These are phyloP conservation scores for Scomber japonicus DNA, from an alignment of 2,113 vertebrate genomes.

Conservation along the genomic window DNA sequence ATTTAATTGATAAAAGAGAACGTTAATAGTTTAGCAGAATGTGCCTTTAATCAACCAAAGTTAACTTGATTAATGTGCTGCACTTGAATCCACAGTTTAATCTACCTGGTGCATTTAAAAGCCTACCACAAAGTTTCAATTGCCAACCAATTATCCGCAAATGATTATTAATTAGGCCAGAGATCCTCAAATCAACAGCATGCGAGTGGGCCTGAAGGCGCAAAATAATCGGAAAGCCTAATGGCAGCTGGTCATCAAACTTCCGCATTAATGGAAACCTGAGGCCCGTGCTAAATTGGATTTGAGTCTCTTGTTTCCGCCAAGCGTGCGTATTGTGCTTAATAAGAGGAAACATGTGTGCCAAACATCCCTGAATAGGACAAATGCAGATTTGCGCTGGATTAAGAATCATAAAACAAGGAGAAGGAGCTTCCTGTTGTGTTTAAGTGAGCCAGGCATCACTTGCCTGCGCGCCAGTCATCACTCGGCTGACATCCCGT, in stretches of 20 bases:
- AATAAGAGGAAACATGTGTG: conserved; percentile 84
- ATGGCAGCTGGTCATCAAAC: conserved; percentile 78
- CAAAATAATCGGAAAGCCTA: conserved; percentile 69
- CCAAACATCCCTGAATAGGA: conserved; percentile 61
- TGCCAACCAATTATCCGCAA: conserved; percentile 44
- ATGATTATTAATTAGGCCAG: conserved; percentile 44
- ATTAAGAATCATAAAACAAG: conserved; percentile 60
- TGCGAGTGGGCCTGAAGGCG: conserved; percentile 47
- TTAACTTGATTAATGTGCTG: background rate
- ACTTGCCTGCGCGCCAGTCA: conserved; percentile 18
- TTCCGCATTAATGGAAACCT: conserved; percentile 79
- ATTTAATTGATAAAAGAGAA: background rate
- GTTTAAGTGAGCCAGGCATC: conserved; percentile 21
- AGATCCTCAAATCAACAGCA: conserved; percentile 55
- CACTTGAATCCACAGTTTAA: background rate
- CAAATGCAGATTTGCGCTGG: conserved; percentile 60
- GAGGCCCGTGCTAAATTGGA: conserved; percentile 76
- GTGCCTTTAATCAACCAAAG: background rate
- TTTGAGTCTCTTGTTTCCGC: conserved; percentile 75
- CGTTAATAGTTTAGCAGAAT: background rate
- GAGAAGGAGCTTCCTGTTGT: conserved; percentile 52
- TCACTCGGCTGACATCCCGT: conserved; percentile 54
- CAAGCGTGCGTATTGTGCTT: conserved; percentile 54
- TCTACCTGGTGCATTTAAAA: background rate
- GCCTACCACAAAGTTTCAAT: conserved; percentile 1